Conservation (phyloP, 2,888 invertebrate genomes). For the Deroplatys truncata region DNA sequence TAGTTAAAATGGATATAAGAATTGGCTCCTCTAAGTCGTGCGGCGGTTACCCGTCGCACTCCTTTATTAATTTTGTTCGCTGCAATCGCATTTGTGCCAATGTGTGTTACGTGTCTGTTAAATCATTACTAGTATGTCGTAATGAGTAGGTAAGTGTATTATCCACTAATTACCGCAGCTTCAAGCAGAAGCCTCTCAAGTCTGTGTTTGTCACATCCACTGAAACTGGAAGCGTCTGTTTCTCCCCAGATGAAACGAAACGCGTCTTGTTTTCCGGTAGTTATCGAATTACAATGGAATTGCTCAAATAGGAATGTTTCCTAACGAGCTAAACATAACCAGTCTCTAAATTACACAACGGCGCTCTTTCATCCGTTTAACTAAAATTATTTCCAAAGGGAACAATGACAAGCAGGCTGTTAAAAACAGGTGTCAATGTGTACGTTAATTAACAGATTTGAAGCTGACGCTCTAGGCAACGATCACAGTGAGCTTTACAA, state of each 20-base stretch:
- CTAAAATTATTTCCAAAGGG: neutral
- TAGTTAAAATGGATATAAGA: too few species aligned
- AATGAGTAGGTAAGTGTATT: too few species aligned
- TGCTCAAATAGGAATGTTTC: neutral
- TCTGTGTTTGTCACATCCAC: neutral
- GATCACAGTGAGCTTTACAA: neutral
- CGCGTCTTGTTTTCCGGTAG: neutral
- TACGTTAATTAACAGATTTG: neutral
- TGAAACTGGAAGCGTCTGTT: neutral
- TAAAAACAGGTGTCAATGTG: neutral
- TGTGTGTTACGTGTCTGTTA: too few species aligned
- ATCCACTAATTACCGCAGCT: too few species aligned
- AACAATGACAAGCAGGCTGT: neutral
- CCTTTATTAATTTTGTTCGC: too few species aligned
- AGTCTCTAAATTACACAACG: neutral
- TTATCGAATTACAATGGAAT: neutral
- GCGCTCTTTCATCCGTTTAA: neutral
- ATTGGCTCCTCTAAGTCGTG: too few species aligned
- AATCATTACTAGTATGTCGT: too few species aligned
- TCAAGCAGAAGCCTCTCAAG: neutral
- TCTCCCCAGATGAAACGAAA: neutral
- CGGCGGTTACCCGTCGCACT: too few species aligned
- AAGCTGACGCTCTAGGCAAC: neutral
- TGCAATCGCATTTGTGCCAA: too few species aligned
- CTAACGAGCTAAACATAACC: neutral